Conservation (phyloP, 2,113 vertebrate genomes). For the Leptocoma aspasia region DNA sequence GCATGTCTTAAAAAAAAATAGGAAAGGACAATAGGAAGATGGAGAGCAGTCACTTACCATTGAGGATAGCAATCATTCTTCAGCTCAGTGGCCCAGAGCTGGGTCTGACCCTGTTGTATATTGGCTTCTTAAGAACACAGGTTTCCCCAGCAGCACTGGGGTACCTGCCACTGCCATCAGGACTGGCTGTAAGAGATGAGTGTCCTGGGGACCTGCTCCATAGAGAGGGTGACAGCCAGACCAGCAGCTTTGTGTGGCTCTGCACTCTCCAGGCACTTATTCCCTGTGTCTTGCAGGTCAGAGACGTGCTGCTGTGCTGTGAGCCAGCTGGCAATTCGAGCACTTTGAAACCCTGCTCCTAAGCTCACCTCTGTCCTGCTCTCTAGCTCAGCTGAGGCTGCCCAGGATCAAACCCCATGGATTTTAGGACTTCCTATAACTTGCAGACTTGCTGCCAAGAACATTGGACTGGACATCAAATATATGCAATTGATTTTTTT, state of each 20-base stretch:
- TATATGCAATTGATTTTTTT: slow-evolving; percentile 26
- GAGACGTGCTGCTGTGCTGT: background rate
- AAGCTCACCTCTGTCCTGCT: background rate
- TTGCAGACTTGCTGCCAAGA: background rate
- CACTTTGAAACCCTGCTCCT: background rate
- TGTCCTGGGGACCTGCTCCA: background rate
- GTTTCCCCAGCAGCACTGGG: background rate
- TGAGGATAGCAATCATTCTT: background rate
- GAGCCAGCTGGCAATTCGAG: background rate
- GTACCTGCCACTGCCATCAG: background rate
- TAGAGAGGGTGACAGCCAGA: background rate
- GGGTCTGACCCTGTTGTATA: background rate
- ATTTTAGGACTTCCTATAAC: background rate
- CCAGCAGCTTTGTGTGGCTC: rapidly evolving
- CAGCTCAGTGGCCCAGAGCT: background rate
- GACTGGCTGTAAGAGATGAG: background rate
- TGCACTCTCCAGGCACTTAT: rapidly evolving
- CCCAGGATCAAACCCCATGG: background rate
- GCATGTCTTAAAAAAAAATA: background rate
- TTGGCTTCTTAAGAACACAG: background rate
- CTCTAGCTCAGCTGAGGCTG: background rate
- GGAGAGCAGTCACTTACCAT: background rate
- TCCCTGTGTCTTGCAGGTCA: background rate
- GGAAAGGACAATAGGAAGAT: background rate
- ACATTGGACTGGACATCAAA: background rate